Conservation (phyloP, 92 coral and sea anemone genomes). For the Bergia puertoricense region DNA sequence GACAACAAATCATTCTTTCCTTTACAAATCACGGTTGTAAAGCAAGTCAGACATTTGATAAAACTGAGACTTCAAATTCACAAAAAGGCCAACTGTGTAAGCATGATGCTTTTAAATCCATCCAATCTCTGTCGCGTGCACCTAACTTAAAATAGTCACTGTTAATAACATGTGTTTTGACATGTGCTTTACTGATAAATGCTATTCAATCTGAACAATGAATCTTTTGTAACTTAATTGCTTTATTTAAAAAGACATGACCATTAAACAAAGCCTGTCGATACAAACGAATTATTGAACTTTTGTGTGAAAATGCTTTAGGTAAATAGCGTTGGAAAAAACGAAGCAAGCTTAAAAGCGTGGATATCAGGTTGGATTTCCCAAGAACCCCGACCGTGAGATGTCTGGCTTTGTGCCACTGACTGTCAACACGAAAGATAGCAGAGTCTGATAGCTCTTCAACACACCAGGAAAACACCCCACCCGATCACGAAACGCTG, state of each 20-base stretch:
- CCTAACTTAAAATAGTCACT: slow-evolving; percentile 75
- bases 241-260: slow-evolving; percentile 90
- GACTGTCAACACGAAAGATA: slow-evolving; percentile 84
- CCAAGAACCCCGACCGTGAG: slow-evolving; percentile 68
- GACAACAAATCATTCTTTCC: not conserved
- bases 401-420: slow-evolving; percentile 78
- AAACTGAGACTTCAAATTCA: slow-evolving; percentile 42
- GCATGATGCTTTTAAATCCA: slow-evolving; percentile 69
- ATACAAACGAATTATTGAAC: slow-evolving; percentile 88
- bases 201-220: slow-evolving; percentile 84
- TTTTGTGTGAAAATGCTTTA: slow-evolving; percentile 79
- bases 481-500: slow-evolving; percentile 84
- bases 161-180: slow-evolving; percentile 94
- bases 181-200: slow-evolving; percentile 94
- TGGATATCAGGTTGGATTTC: slow-evolving; percentile 71
- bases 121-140: slow-evolving; percentile 68
- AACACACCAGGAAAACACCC: slow-evolving; percentile 66
- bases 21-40: slow-evolving; percentile 48
- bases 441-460: slow-evolving; percentile 67
- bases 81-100: slow-evolving; percentile 79
- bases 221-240: slow-evolving; percentile 85
- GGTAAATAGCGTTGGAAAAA: slow-evolving; percentile 60
- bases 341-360: slow-evolving; percentile 58
- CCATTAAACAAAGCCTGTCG: slow-evolving; percentile 80
- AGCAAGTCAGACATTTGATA: slow-evolving; percentile 51